Conservation (phyloP, 64 coral and sea anemone genomes). For the Pachyseris speciosa region DNA sequence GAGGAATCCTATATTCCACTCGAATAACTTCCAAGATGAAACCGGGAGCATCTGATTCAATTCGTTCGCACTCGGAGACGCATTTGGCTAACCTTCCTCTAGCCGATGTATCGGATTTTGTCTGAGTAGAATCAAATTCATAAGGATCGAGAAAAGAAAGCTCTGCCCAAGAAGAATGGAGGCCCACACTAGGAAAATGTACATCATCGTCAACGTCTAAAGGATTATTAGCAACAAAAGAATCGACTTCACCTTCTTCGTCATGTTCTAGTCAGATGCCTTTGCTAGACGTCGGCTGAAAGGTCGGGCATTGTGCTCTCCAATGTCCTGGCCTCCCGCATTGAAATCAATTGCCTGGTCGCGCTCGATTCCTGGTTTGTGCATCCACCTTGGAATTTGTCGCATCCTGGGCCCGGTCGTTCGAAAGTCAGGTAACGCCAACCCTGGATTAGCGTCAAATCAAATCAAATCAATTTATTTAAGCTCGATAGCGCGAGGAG, state of each 20-base stretch:
- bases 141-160: neutral
- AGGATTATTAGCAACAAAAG: constrained; percentile 21
- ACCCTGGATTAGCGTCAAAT: too few species aligned
- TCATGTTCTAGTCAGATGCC: neutral
- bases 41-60: neutral
- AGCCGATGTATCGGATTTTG: neutral
- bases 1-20: neutral
- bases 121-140: neutral
- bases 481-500: too few species aligned
- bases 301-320: constrained; percentile 27
- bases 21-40: neutral
- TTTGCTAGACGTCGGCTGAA: neutral
- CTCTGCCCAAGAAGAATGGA: neutral
- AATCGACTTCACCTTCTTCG: constrained; percentile 28
- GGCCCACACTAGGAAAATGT: neutral
- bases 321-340: constrained; percentile 42
- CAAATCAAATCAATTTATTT: too few species aligned
- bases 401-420: neutral
- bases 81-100: neutral
- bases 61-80: neutral
- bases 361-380: neutral
- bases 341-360: constrained; percentile 29
- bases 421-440: too few species aligned
- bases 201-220: neutral
- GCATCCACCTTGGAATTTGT: constrained; percentile 6